Base-by-base conservation (phyloP, 2,113 vertebrate genomes). In the Tupaia chinensis region DNA sequence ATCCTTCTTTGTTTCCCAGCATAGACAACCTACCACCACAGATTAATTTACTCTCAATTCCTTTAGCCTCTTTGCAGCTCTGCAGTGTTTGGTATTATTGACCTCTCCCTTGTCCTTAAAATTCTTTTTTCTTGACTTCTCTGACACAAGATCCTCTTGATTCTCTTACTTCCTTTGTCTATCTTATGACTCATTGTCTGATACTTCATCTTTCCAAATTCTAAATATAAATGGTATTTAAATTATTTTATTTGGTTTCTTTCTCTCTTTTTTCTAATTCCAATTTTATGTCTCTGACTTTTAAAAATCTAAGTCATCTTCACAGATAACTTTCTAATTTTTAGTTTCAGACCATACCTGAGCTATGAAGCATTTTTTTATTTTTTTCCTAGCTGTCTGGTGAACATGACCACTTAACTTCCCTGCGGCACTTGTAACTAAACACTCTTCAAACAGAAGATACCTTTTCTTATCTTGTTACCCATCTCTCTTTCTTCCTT, bases 191-290 rank as follows among this genome's bases (percentile, higher is more conserved):
- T 89, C 61, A 79, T 82, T 89, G 29, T 69, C 27, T 82, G 63
- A 72, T 89, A 72, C 9, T 91, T 93, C 60, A 69, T 69, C 25
- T 89, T 95, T 90, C 53, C 54, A 94, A 92, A 83, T n/a, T 65
- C 76, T 80, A 94, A 93, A 66, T 89, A 78, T 23, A 95, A 69
- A 76, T 69, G 2, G 82, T 61, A 87, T 32, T 66, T 78, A 81
- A 66, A n/a, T 89, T 87, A 86, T 76, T 93, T 95, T 84, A 80
- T 90, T 95, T 95, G 44, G 5, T 27, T 80, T 87, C 32, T 82
- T 88, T 70, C 53, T 92, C 66, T 83, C 7, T 29, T 80, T 22
- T 54, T n/a, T 23, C 61, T 53, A 68, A 77, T 82, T 91, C 87
- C 80, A 44, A 44, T 44, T 44, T 44, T 44, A 63, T 83, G 1